Percentiles rank a stretch among this genome's conserved stretches.
phyloP scores from a whole-genome alignment of 2,797 vertebrate genomes.

The Scolopax rusticola region DNA sequence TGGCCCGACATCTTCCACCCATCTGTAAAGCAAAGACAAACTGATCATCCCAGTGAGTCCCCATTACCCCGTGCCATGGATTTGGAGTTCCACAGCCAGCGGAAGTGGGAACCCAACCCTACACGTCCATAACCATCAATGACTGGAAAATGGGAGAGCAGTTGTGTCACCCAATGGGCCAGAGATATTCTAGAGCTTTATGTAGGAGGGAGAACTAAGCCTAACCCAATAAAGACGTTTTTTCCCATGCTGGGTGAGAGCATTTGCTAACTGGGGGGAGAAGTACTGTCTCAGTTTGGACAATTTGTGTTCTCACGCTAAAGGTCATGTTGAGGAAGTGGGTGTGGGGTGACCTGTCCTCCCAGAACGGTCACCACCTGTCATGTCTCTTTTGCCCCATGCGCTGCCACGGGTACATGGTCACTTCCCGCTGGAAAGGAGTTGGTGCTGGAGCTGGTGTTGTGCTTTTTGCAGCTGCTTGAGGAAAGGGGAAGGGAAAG shows the following conservation, averaged over 20 bases:
- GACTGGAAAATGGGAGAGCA: background rate
- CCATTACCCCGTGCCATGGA: slow-evolving; percentile 12
- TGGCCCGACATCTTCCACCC: slow-evolving; percentile 64
- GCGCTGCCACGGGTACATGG: background rate
- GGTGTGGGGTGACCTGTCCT: background rate
- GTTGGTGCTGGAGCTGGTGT: background rate
- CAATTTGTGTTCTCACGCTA: background rate
- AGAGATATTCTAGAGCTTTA: background rate
- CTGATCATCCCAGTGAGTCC: slow-evolving; percentile 54
- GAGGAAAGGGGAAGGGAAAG: background rate
- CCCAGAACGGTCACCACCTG: background rate
- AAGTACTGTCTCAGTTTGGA: background rate
- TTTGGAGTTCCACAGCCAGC: slow-evolving; percentile 32
- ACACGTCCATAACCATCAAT: background rate
- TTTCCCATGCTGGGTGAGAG: background rate
- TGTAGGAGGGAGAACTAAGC: background rate
- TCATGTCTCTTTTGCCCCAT: background rate
- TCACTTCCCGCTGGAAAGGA: background rate
- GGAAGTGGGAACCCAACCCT: background rate
- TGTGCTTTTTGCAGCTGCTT: background rate
- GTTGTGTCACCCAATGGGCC: background rate
- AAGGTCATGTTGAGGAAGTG: background rate
- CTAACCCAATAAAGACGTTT: background rate
- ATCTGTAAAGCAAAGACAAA: slow-evolving; percentile 61
- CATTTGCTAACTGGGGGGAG: background rate